Evolutionary conservation across 2,888 invertebrate genomes (phyloP), one percentile per base, ranked within the genome.

Genomic region (Lordiphosa andalusiaca): DNA sequence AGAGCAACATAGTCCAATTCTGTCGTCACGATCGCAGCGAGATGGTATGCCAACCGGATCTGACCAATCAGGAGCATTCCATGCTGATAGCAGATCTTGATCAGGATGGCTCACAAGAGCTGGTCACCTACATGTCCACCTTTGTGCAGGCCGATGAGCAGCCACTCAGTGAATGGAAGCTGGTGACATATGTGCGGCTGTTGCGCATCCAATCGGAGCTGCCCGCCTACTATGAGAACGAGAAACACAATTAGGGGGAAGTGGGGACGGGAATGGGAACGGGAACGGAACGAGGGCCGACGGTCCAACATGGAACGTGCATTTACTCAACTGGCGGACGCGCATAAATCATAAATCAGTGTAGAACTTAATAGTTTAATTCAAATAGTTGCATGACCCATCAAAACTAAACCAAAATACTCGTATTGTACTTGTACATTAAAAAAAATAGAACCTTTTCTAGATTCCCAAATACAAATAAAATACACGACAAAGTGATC

Each of bases 1-100:
- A 94, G 84, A 94, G 93, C n/a, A 93, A 94, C 71, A 92, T 95
- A 46, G 91, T 93, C 2, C 95, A 95, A 86, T 91, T 95, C 65
- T 96, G 95, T 89, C 87, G 87, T 4, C 86, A 71, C 30, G 85
- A 88, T 21, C 86, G 78, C 30, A 85, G 71, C 9, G 87, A 86
- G 35, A 54, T 88, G 1, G 84, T 90, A 7, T 95, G 95, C 81
- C 95, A 95, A 80, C 95, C 95, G 0, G 93, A 94, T 88, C 88
- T 95, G 35, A 91, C 92, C 61, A 93, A 93, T 75, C 95, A 95
- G 78, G 93, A 93, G 69, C 92, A 93, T 69, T 95, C 94, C 19
- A 90, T 94, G 71, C 91, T 94, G 55, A 93, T 96, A 48, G 92
- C 93, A 1, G 95, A 95, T 87, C 89, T 95, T 36, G 94, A 95